A percentile compares a stretch with the other conserved stretches of the same genome.
Conservation (phyloP, 2,888 invertebrate species). For the Melinaea marsaeus region DNA sequence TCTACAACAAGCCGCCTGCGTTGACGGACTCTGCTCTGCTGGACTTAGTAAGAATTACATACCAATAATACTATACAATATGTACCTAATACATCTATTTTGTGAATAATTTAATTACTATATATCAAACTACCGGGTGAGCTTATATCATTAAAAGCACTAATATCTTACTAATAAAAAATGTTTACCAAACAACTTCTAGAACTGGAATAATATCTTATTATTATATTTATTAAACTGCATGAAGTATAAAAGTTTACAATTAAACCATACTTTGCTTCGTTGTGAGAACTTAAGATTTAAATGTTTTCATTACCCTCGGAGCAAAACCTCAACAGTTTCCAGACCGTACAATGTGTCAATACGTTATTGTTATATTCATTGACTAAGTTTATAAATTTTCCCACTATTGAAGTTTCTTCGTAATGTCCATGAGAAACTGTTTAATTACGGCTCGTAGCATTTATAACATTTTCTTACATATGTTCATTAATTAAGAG, state of each 20-base stretch:
- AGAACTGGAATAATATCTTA: too few species aligned
- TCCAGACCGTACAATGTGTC: not conserved
- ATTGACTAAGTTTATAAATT: constrained; percentile 6
- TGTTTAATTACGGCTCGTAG: not conserved
- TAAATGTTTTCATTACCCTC: not conserved
- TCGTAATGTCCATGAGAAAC: not conserved
- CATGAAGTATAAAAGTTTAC: too few species aligned
- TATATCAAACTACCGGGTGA: too few species aligned
- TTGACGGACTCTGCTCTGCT: constrained; percentile 58
- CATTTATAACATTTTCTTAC: constrained; percentile 1
- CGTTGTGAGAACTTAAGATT: not conserved
- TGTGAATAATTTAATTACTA: not conserved
- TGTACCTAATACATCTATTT: not conserved
- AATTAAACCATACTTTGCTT: too few species aligned
- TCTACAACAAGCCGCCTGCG: constrained; percentile 63
- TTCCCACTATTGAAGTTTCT: not conserved
- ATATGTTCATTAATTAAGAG: not conserved
- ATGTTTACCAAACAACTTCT: too few species aligned
- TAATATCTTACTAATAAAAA: too few species aligned
- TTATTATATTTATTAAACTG: too few species aligned
- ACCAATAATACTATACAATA: not conserved
- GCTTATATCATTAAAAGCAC: too few species aligned
- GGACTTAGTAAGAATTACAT: constrained; percentile 46
- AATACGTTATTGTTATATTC: constrained; percentile 1
- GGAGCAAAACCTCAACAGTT: constrained; percentile 3